Percentiles rank a stretch among this genome's conserved stretches.
Evolutionary conservation across 2,888 invertebrate species (phyloP).

Genomic region (Crioceris asparagi): DNA sequence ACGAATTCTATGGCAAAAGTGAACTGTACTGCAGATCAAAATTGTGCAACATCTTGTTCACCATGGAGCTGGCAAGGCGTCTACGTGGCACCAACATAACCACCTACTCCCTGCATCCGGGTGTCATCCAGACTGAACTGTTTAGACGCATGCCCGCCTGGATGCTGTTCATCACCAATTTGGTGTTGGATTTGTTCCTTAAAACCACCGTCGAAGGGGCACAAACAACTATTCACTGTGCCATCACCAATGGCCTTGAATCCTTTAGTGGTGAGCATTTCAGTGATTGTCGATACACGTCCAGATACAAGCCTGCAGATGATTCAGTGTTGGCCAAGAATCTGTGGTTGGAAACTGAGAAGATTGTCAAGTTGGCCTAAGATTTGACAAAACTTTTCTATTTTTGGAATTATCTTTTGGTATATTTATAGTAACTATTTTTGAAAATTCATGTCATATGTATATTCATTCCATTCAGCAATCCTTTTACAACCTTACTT

Average conservation of each 20-base stretch:
- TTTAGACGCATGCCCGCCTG: conserved; percentile 11
- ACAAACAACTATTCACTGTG: conserved; percentile 30
- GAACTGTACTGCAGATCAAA: conserved; percentile 13
- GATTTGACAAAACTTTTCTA: too few relatives aligned
- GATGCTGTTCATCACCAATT: too few relatives aligned
- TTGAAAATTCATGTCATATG: too few relatives aligned
- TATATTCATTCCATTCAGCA: too few relatives aligned
- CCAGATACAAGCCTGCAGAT: conserved; percentile 12
- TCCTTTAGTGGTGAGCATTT: conserved; percentile 29
- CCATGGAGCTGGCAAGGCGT: conserved; percentile 21
- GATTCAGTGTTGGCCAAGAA: conserved; percentile 13
- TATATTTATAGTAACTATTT: too few relatives aligned
- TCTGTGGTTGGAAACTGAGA: conserved; percentile 19
- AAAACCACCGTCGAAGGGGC: conserved; percentile 26
- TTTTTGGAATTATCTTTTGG: too few relatives aligned
- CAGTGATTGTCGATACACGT: conserved; percentile 24
- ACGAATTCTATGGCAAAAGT: conserved; percentile 6
- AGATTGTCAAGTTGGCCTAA: too few relatives aligned
- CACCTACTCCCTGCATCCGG: conserved; percentile 25
- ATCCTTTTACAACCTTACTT: too few relatives aligned
- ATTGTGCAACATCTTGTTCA: conserved; percentile 26
- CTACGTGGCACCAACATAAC: conserved; percentile 21
- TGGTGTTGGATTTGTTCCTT: too few relatives aligned
- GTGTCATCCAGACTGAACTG: conserved; percentile 19
- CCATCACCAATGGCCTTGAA: conserved; percentile 27